Conservation (phyloP, 2,797 vertebrate species). For the Remorina albescens region DNA sequence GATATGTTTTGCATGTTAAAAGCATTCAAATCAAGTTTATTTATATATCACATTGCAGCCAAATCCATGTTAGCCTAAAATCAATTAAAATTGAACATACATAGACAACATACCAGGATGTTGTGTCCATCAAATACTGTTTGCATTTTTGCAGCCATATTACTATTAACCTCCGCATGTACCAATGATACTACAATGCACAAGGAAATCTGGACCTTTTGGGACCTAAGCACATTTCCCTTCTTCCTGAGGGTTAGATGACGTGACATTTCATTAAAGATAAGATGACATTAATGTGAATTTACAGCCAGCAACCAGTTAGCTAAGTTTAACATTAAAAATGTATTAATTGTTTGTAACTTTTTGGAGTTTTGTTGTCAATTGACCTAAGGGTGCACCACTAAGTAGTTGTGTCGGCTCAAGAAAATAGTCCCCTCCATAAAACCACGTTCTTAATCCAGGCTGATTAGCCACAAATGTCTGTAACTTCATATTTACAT, state of each 20-base stretch:
- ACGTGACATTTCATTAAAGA: not conserved
- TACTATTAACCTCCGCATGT: not conserved
- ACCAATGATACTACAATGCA: not conserved
- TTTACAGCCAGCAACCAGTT: not conserved
- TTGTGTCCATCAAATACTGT: not conserved
- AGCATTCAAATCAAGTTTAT: slow-evolving; percentile 12
- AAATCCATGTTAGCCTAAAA: not conserved
- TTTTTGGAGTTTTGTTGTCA: not conserved
- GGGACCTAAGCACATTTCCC: not conserved
- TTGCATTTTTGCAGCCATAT: not conserved
- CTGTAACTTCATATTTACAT: not conserved
- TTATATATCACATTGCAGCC: not conserved
- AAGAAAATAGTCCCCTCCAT: not conserved
- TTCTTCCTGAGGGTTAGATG: not conserved
- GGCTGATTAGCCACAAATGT: no score
- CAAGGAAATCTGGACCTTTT: not conserved
- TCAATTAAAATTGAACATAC: not conserved
- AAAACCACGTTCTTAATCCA: not conserved
- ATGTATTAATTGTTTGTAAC: no score
- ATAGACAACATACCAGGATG: no score
- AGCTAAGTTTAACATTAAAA: not conserved
- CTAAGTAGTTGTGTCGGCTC: not conserved
- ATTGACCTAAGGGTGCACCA: no score
- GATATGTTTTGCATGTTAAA: not conserved
- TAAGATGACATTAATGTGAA: not conserved